These are phyloP conservation scores for Andinoacara biseriatus DNA, from an alignment of 2,113 vertebrate species.

Conservation along the genomic window DNA sequence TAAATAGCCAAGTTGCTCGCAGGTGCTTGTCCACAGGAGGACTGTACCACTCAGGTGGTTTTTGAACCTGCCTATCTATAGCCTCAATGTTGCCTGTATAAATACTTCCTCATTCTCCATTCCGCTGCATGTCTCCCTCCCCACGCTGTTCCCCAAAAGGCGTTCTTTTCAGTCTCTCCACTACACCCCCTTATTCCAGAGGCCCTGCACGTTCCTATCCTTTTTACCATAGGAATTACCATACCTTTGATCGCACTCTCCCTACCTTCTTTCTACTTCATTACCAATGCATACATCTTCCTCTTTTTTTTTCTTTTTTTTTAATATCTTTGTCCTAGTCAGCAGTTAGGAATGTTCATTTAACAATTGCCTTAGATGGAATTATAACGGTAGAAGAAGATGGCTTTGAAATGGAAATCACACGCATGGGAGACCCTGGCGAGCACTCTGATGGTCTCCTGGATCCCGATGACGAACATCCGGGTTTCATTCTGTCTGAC, in stretches of 20 bases:
- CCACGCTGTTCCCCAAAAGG: constrained; percentile 48
- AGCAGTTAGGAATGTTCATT: constrained; percentile 80
- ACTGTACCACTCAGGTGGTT: constrained; percentile 49
- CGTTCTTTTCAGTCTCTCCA: constrained; percentile 21
- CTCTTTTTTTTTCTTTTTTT: constrained; percentile 37
- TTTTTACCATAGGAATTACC: constrained; percentile 73
- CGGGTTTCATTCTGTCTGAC: constrained; percentile 67
- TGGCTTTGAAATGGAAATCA: constrained; percentile 84
- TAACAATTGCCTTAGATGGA: constrained; percentile 79
- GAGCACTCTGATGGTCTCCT: constrained; percentile 46
- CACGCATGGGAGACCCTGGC: constrained; percentile 41
- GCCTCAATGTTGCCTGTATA: constrained; percentile 37
- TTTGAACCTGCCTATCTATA: constrained; percentile 55
- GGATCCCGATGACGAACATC: constrained; percentile 63
- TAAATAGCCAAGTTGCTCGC: constrained; percentile 32
- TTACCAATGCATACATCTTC: constrained; percentile 68
- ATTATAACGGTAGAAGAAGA: constrained; percentile 72
- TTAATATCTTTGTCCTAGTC: constrained; percentile 77
- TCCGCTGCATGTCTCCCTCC: not conserved
- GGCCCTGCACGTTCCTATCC: constrained; percentile 55
- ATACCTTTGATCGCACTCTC: constrained; percentile 77
- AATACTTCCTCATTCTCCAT: constrained; percentile 34
- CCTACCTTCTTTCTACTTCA: constrained; percentile 69
- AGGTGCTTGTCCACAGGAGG: constrained; percentile 23
- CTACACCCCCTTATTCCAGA: constrained; percentile 55